Evolutionary conservation across 2,888 invertebrate species (phyloP), one percentile per base, ranked within the genome.

Genomic region (Plutella xylostella): DNA sequence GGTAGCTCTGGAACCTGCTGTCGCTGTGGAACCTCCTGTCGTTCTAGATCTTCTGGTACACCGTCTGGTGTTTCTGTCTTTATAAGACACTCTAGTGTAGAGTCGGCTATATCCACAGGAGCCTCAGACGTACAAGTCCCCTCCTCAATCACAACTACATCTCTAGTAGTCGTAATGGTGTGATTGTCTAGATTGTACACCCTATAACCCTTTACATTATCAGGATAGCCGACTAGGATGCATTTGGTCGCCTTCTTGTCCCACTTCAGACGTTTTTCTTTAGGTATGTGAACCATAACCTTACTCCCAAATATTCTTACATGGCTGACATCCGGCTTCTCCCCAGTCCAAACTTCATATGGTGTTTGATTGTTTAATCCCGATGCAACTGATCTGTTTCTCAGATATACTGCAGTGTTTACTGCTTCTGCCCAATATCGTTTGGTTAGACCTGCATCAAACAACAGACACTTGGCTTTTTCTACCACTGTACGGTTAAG

Each of bases 241-340:
- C 33, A 35, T 35, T 56, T 48, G 22, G 22, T 37, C 1, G 61
- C 44, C 41, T 65, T 63, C 18, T 31, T 46, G 14, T 50, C 50
- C 50, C 50, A 50, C 21, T 50, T 68, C 31, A 45, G 34, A 22
- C 61, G 48, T 43, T 55, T 62, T 47, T 56, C 55, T 46, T 65
- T 63, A 4, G 60, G 59, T 18, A 62, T n/a, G 3, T 28, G 28
- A 12, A 12, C n/a, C 28, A 28, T 28, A n/a, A 28, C 28, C 6
- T 28, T 28, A 28, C 28, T 28, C 7, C 28, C 28, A 28, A 28
- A 28, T 6, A 28, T n/a, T 28, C 28, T 4, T 4, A 28, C 11
- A 28, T 28, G 28, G n/a, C 7, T 4, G n/a, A 28, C n/a, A 28
- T 28, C 28, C 3, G 28, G 28, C n/a, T 28, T 28, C 3, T 9